These are phyloP conservation scores for Taxidea taxus DNA, from an alignment of 2,113 vertebrate species.

Conservation along the genomic window DNA sequence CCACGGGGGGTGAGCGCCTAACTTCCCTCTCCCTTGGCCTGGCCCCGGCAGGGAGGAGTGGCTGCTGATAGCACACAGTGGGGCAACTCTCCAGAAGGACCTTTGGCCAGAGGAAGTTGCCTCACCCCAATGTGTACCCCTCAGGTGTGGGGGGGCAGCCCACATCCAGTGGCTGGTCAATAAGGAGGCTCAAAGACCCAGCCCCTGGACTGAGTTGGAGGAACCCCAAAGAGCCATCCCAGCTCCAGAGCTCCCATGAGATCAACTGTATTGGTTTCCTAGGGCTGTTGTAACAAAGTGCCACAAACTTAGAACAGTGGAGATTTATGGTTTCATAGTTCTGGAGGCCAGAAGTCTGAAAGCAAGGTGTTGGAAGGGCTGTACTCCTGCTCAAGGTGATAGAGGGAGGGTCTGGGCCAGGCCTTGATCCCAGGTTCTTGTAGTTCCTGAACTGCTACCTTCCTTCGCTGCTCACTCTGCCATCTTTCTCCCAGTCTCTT, in stretches of 20 bases:
- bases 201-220: neutral
- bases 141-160: neutral
- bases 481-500: neutral
- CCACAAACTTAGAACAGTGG: neutral
- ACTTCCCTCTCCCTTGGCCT: neutral
- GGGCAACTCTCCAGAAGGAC: neutral
- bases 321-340: neutral
- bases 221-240: neutral
- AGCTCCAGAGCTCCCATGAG: neutral
- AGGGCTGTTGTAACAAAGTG: neutral
- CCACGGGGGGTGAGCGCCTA: neutral
- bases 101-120: neutral
- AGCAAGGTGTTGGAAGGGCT: neutral
- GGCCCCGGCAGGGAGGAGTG: neutral
- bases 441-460: neutral
- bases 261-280: accelerated
- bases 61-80: neutral
- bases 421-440: neutral
- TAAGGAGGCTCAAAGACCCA: neutral
- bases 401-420: neutral
- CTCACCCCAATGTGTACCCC: neutral
- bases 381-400: neutral
- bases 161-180: neutral
- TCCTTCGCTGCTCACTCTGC: neutral
- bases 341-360: neutral